A percentile compares a stretch with the other conserved stretches of the same genome.
phyloP scores from a whole-genome alignment of 2,113 vertebrate species.

The Amia ocellicauda region DNA sequence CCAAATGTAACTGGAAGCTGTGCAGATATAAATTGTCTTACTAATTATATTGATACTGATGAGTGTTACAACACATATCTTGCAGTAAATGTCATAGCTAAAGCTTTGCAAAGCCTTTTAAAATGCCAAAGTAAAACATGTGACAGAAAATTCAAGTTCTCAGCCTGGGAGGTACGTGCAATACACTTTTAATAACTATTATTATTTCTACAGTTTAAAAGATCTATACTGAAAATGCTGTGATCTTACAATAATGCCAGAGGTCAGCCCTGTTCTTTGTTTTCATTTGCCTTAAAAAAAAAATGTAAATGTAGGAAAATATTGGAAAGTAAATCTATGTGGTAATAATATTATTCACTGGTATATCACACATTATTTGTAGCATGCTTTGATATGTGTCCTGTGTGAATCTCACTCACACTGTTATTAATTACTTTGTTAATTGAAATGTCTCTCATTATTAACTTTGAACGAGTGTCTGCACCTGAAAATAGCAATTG shows the following conservation, averaged over 20 bases:
- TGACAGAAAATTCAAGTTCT: slow-evolving; percentile 17
- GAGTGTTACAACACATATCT: slow-evolving; percentile 40
- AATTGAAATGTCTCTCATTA: too few species aligned
- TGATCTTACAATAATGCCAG: background rate
- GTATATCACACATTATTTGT: too few species aligned
- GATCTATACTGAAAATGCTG: background rate
- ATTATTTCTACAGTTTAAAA: background rate
- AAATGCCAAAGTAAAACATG: slow-evolving; percentile 33
- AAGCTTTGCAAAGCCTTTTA: slow-evolving; percentile 37
- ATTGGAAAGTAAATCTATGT: background rate
- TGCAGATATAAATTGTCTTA: slow-evolving; percentile 22
- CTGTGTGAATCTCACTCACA: too few species aligned
- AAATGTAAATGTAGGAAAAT: background rate
- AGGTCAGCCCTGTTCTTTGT: too few species aligned
- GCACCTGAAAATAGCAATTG: too few species aligned
- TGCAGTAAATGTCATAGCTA: slow-evolving; percentile 44
- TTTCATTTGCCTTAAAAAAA: background rate
- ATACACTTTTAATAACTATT: background rate
- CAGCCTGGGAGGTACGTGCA: slow-evolving; percentile 39
- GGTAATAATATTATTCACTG: background rate
- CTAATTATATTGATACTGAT: slow-evolving; percentile 24
- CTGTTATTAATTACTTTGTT: too few species aligned
- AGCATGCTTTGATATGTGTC: too few species aligned
- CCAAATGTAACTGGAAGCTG: background rate
- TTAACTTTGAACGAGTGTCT: too few species aligned